A percentile compares a stretch with the other conserved stretches of the same genome.
Conservation (phyloP, 2,113 vertebrate species). For the Tragelaphus buxtoni region DNA sequence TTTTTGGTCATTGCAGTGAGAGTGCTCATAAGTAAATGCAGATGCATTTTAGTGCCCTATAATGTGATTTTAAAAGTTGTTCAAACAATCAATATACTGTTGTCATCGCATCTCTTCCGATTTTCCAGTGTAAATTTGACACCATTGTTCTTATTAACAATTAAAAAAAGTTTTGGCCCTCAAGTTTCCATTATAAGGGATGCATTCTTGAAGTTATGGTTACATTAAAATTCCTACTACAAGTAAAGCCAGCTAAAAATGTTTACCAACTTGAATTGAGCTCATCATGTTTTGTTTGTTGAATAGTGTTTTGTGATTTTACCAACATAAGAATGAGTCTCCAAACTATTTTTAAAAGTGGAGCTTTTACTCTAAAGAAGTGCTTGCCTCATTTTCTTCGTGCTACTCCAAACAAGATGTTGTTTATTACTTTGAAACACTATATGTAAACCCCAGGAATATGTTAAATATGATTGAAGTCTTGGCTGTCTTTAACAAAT, state of each 20-base stretch:
- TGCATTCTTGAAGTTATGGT: slow-evolving; percentile 57
- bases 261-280: slow-evolving; percentile 76
- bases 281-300: slow-evolving; percentile 76
- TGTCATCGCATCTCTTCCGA: slow-evolving; percentile 54
- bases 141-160: slow-evolving; percentile 46
- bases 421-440: slow-evolving; percentile 86
- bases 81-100: slow-evolving; percentile 44
- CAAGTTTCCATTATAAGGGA: slow-evolving; percentile 54
- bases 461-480: slow-evolving; percentile 85
- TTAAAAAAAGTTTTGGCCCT: slow-evolving; percentile 47
- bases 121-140: slow-evolving; percentile 57
- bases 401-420: slow-evolving; percentile 84
- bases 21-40: neutral
- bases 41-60: slow-evolving; percentile 20
- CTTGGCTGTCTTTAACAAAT: slow-evolving; percentile 83
- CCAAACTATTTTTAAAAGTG: slow-evolving; percentile 73
- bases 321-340: slow-evolving; percentile 75
- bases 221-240: slow-evolving; percentile 69
- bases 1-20: slow-evolving; percentile 2
- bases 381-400: slow-evolving; percentile 78
- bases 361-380: slow-evolving; percentile 80
- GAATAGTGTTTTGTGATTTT: slow-evolving; percentile 77
- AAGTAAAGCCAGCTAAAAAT: slow-evolving; percentile 72
- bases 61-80: slow-evolving; percentile 58
- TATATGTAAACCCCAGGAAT: slow-evolving; percentile 84